phyloP scores from a whole-genome alignment of 2,888 invertebrate species.

The Cephus pygmeus region DNA sequence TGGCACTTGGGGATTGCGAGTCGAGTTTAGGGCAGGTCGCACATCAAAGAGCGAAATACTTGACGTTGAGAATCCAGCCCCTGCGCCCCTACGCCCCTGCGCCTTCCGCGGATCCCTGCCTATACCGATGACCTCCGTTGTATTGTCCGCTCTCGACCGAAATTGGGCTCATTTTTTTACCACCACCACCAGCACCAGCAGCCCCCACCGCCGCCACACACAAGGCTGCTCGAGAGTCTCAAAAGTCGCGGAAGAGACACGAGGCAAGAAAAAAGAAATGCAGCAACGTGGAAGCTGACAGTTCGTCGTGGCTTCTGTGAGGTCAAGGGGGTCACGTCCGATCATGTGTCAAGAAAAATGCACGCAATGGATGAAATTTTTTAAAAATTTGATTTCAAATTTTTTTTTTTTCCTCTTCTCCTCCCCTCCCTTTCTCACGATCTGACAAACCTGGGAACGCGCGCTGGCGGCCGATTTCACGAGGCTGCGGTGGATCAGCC shows the following conservation, averaged over 20 bases:
- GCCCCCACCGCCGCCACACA: constrained; percentile 21
- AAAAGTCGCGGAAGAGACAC: not conserved
- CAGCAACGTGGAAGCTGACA: not conserved
- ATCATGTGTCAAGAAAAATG: not conserved
- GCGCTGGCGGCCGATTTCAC: constrained; percentile 1
- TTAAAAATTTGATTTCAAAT: accelerated
- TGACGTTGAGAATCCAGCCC: constrained; percentile 54
- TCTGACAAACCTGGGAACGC: not conserved
- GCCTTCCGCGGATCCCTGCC: constrained; percentile 13
- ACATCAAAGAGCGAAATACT: constrained; percentile 64
- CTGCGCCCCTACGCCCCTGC: constrained; percentile 15
- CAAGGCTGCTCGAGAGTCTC: constrained; percentile 23
- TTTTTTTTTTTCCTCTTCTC: not conserved
- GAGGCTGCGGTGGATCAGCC: constrained; percentile 25
- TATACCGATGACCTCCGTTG: constrained; percentile 51
- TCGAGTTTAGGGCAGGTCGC: constrained; percentile 55
- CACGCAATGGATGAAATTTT: not conserved
- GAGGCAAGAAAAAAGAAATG: not conserved
- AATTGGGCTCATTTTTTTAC: constrained; percentile 54
- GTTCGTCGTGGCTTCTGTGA: not conserved
- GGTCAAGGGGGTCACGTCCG: not conserved
- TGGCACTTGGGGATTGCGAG: constrained; percentile 44
- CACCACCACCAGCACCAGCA: not conserved
- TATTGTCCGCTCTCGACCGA: constrained; percentile 55
- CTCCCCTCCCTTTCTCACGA: constrained; percentile 16